Evolutionary conservation across 1,140 invertebrate genomes (phyloP).

Genomic region (Chelonus insularis): DNA sequence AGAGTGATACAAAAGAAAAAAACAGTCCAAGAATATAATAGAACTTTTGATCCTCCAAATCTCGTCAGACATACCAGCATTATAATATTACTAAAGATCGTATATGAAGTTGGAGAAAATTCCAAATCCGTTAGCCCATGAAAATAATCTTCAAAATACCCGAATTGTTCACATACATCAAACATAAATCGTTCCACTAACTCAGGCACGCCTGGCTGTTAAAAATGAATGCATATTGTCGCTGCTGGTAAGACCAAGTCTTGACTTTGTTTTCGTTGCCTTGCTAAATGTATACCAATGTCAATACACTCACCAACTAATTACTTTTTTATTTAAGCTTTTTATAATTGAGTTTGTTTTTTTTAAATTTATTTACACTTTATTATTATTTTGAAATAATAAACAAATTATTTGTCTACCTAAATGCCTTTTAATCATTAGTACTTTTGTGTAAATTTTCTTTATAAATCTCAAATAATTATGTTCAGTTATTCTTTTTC

Average conservation of each 20-base stretch:
- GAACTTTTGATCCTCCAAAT: constrained; percentile 48
- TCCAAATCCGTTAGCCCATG: too few species aligned
- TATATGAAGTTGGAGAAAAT: constrained; percentile 45
- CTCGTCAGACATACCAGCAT: constrained; percentile 43
- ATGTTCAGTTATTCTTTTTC: too few species aligned
- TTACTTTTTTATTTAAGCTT: neutral
- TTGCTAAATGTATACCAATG: neutral
- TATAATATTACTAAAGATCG: constrained; percentile 35
- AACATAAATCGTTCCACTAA: constrained; percentile 39
- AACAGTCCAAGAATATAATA: too few species aligned
- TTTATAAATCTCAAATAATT: too few species aligned
- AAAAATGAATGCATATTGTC: constrained; percentile 55
- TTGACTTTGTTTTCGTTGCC: constrained; percentile 19
- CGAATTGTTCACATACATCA: constrained; percentile 34
- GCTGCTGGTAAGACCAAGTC: constrained; percentile 53
- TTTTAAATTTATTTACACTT: too few species aligned
- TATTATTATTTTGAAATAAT: too few species aligned
- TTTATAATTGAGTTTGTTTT: neutral
- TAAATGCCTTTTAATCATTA: too few species aligned
- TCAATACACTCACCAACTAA: neutral
- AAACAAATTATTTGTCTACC: too few species aligned
- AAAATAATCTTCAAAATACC: constrained; percentile 34
- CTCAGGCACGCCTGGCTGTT: constrained; percentile 50
- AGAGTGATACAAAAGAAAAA: too few species aligned
- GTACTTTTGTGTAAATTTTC: too few species aligned